A percentile compares a stretch with the other conserved stretches of the same genome.
These are phyloP conservation scores for Crotalus tigris DNA, from an alignment of 2,113 vertebrate species.

Conservation along the genomic window DNA sequence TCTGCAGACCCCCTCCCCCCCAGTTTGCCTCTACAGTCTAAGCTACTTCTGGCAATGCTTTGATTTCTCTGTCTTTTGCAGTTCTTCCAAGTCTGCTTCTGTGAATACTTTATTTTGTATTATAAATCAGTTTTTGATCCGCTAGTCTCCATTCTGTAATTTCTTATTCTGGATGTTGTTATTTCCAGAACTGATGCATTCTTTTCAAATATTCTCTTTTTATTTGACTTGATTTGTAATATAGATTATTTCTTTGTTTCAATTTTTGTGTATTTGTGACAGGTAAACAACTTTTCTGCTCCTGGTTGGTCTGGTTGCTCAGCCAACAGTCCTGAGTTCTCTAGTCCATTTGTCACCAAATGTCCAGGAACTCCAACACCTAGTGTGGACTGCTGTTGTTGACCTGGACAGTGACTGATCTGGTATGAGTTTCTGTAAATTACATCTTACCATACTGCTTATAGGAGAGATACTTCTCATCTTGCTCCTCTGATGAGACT, in stretches of 20 bases:
- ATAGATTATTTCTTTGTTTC: background rate
- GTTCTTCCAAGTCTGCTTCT: background rate
- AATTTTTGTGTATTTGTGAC: background rate
- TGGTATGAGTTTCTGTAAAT: background rate
- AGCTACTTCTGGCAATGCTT: background rate
- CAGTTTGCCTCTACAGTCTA: background rate
- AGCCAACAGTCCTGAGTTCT: background rate
- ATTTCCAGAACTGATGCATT: background rate
- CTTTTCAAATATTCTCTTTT: background rate
- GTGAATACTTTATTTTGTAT: background rate
- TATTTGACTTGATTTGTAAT: background rate
- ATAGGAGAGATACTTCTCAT: background rate
- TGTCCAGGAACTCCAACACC: background rate
- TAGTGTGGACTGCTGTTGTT: background rate
- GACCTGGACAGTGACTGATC: background rate
- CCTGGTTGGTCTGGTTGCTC: background rate
- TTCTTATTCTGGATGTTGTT: background rate
- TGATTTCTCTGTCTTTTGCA: background rate
- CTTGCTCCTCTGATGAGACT: background rate
- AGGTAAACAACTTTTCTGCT: background rate
- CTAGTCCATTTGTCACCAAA: background rate
- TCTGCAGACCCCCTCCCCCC: background rate
- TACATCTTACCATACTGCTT: background rate
- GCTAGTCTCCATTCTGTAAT: background rate
- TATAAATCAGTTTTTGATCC: background rate